Evolutionary conservation across 2,797 vertebrate species (phyloP), one percentile per base, ranked within the genome.

Genomic region (Diplodus sargus): DNA sequence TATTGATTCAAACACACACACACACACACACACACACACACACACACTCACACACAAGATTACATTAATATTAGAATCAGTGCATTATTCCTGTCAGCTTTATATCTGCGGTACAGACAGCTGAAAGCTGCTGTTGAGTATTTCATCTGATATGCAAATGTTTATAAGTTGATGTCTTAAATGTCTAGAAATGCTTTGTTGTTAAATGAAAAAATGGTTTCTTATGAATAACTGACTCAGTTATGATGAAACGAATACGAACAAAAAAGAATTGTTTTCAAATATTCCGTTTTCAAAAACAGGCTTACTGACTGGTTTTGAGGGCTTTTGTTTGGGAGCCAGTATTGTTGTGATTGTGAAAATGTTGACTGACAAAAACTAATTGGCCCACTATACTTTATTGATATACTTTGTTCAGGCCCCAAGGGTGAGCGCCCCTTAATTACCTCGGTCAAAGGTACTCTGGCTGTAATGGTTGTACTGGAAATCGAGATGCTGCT

Each of bases 71-170:
- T 87, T 82, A 88, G 79, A 85, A 85, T 75, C 49, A n/a, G 23
- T 64, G 72, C 23, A 75, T 68, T 39, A 67, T 60, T 90, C 64
- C 70, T 87, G 84, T 77, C 85, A 83, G 85, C 57, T 81, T 73
- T 62, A 45, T 59, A 80, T 67, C 43, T 77, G 64, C 79, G 56
- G 56, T 61, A 47, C 16, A 77, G 28, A 75, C 60, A 58, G 61
- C 59, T 79, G 67, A 87, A 86, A 85, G 76, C 62, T 63, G 70
- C 85, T 88, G 81, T 90, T 23, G 74, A 65, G 42, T 73, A 53
- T 87, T 87, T 84, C 67, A 84, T 89, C 69, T 87, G 77, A 89
- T 89, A 84, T 83, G 82, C 78, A 89, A 87, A 90, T 88, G 30
- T 84, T 84, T 81, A 79, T 72, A 68, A 79, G 60, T 74, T 68